Evolutionary conservation across 64 coral and sea anemone genomes (phyloP), one percentile per base, ranked within the genome.

Genomic region (Porites lutea): DNA sequence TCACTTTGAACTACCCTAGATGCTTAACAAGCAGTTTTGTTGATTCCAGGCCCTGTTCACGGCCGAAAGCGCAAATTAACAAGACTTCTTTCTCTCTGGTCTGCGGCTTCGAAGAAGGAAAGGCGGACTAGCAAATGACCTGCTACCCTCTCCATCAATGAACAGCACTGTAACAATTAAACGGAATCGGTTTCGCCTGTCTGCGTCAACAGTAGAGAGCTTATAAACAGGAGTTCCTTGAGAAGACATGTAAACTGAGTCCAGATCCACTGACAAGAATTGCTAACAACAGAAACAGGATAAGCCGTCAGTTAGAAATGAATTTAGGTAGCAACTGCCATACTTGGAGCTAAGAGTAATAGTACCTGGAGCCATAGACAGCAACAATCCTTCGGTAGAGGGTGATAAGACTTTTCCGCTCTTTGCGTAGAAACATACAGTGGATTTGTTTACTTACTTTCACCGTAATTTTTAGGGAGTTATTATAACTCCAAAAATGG

Each of bases 181-280:
- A 53, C 92, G 95, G 61, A 97, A 97, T 53, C 92, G 75, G 65
- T 97, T 97, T 76, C 95, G 75, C 79, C 95, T 87, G 61, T 87
- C 82, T 2, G 95, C 89, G 51, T 97, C 95, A 8, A 97, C 95
- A 7, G 95, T 97, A 3, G 95, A 97, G 21, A 97, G 88, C 65
- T 97, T 97, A 69, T 97, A 97, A 3, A 97, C 95, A 14, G 88
- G 88, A 5, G 59, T 87, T 2, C 91, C 91, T 66, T 93, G 81
- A 7, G 88, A 53, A 8, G 91, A 88, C 67, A 82, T 48, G 82
- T 97, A 97, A 45, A 97, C 89, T 1, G 95, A 90, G 59, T 97
- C 95, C 10, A 97, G 79, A 71, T 97, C 95, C 13, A 97, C 80
- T 6, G 88, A 88, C 37, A 97, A 82, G 61, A 87, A 70, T 66